Evolutionary conservation across 2,888 invertebrate genomes (phyloP).

Genomic region (Cheilosia urbana): DNA sequence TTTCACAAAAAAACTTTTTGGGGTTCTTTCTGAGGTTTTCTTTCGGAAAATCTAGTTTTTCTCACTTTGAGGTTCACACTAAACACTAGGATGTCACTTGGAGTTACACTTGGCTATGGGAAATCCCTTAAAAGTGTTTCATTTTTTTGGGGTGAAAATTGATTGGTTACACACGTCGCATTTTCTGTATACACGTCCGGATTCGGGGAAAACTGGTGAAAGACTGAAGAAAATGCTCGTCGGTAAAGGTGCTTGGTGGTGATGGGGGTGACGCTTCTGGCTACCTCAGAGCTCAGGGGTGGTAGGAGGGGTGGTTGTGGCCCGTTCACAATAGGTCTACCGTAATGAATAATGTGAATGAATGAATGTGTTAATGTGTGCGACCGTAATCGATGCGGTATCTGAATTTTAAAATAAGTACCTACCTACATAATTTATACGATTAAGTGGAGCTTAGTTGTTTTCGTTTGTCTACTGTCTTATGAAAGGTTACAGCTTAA

Average conservation of each 20-base stretch:
- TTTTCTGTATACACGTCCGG: slow-evolving; percentile 50
- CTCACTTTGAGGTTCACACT: background rate
- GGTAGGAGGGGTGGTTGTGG: slow-evolving; percentile 39
- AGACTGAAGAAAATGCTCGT: slow-evolving; percentile 47
- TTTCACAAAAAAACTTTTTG: background rate
- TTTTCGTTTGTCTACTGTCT: background rate
- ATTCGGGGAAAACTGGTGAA: slow-evolving; percentile 27
- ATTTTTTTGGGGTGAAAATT: slow-evolving; percentile 14
- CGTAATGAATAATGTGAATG: no score
- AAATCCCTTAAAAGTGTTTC: slow-evolving; percentile 12
- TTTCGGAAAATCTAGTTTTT: slow-evolving; percentile 2
- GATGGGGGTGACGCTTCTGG: background rate
- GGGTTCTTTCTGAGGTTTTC: background rate
- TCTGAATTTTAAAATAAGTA: slow-evolving; percentile 45
- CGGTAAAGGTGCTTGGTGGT: background rate
- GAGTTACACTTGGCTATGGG: background rate
- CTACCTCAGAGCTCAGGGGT: background rate
- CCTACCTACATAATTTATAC: slow-evolving; percentile 1
- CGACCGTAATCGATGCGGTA: slow-evolving; percentile 17
- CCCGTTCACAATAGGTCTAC: slow-evolving; percentile 54
- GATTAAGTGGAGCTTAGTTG: background rate
- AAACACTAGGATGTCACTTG: slow-evolving; percentile 4
- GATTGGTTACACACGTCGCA: slow-evolving; percentile 4
- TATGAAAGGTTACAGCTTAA: slow-evolving; percentile 1
- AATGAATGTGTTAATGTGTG: slow-evolving; percentile 46